Evolutionary conservation across 1,140 invertebrate genomes (phyloP), one percentile per base, ranked within the genome.

Genomic region (Camponotus vicinus): DNA sequence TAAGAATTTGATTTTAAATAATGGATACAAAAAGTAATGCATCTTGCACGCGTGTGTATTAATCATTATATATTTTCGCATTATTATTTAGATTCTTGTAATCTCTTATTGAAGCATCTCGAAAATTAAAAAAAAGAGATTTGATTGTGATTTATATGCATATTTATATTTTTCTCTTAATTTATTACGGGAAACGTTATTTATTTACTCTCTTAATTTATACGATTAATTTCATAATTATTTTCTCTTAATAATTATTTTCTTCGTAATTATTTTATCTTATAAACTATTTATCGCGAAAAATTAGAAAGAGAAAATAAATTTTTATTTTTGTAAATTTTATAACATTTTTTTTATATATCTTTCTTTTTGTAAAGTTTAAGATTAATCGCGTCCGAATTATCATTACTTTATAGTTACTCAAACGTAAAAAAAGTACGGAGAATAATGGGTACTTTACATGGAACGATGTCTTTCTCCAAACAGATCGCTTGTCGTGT

Each of bases 401-500:
- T 76, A 52, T 52, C 27, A 27, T 27, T 27, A 27, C 27, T 27
- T 27, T 27, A 27, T 27, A 27, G 27, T 7, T 55, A 61, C 8
- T 61, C 55, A n/a, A 40, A 15, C 0, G 15, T 15, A 63, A 52
- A 52, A 52, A 7, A 77, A 76, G 18, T 34, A 52, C 15, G 49
- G 5, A 27, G 15, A 45, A 42, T 77, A 63, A 63, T 40, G 37
- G 3, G 40, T 63, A 45, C 40, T 77, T 77, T 34, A 66, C 66
- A 34, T 32, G 6, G 13, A 32, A 61, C 11, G 21, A 64, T 59
- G 32, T 57, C 4, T 49, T 78, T 66, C 15, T 78, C 6, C 6
- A 32, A 21, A 40, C 42, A 34, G 40, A 49, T 66, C 75, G 27
- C 27, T 9, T 32, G 21, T 32, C 15, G 57, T 32, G 13, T 27